Conservation (phyloP, 2,888 invertebrate species). For the Electrophaes corylata region DNA sequence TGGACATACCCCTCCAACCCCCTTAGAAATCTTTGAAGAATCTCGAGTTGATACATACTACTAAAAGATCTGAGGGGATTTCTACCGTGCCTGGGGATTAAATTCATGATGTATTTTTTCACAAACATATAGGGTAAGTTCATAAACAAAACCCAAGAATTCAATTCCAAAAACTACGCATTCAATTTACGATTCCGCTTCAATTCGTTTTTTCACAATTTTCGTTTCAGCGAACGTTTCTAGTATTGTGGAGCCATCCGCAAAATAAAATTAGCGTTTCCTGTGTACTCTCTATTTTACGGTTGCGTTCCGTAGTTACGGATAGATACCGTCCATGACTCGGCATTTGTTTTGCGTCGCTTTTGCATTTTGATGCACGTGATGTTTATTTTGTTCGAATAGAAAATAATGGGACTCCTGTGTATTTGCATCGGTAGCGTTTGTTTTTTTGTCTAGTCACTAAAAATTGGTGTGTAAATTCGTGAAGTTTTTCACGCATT, state of each 20-base stretch:
- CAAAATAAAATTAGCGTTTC: slow-evolving; percentile 49
- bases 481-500: slow-evolving; percentile 5
- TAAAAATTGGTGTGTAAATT: slow-evolving; percentile 25
- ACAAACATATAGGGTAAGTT: no score
- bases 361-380: slow-evolving; percentile 32
- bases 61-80: no score
- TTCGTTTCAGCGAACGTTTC: slow-evolving; percentile 36
- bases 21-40: no score
- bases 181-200: slow-evolving; percentile 32
- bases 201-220: slow-evolving; percentile 42
- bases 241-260: slow-evolving; percentile 39
- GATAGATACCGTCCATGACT: slow-evolving; percentile 27
- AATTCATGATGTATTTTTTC: no score
- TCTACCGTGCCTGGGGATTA: no score
- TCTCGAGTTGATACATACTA: no score
- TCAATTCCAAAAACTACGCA: slow-evolving; percentile 33
- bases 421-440: slow-evolving; percentile 34
- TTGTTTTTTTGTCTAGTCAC: slow-evolving; percentile 25
- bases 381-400: slow-evolving; percentile 43
- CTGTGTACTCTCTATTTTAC: slow-evolving; percentile 43
- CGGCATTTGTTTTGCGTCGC: slow-evolving; percentile 20
- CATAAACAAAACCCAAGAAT: slow-evolving; percentile 13
- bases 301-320: slow-evolving; percentile 28
- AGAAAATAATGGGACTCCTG: slow-evolving; percentile 37
- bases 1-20: no score